Evolutionary conservation across 1,140 invertebrate genomes (phyloP), one percentile per base, ranked within the genome.

Genomic region (Conus ventricosus): DNA sequence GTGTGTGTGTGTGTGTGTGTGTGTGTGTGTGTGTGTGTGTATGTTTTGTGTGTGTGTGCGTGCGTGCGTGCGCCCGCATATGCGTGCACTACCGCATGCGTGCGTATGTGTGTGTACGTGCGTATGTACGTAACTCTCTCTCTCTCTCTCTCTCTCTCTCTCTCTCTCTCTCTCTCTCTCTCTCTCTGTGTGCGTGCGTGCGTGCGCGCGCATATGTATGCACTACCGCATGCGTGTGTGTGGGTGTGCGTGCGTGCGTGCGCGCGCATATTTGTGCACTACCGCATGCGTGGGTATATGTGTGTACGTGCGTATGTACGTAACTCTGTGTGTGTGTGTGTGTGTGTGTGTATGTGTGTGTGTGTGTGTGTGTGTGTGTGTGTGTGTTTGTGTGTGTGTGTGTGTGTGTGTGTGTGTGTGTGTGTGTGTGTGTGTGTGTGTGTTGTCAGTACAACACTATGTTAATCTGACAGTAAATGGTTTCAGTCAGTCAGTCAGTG

Each of bases 341-440:
- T 78, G 27, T 78, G 27, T 78, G 10, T 78, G 15, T 78, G n/a
- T n/a, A n/a, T n/a, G n/a, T n/a, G n/a, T n/a, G n/a, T n/a, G n/a
- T 78, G 75, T 39, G 15, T 78, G 75, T 78, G n/a, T 39, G 75
- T 78, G 15, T 78, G 75, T 39, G 6, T 78, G 15, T 78, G 75
- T 78, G 75, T 39, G 25, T 78, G 75, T 78, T 13, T 51, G 75
- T 78, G 75, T 78, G 17, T 78, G 27, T 78, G 23, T 17, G 20
- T 71, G 17, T 71, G 76, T 78, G 25, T 78, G 76, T 78, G 76
- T 78, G 76, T 78, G 76, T 78, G n/a, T 78, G 76, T 78, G 15
- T 78, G 76, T 78, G 76, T 78, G 76, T 39, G n/a, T n/a, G n/a
- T n/a, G n/a, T n/a, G n/a, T n/a, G n/a, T n/a, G n/a, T n/a, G n/a